These are phyloP conservation scores for Euschistus heros DNA, from an alignment of 1,140 invertebrate genomes.

Conservation along the genomic window DNA sequence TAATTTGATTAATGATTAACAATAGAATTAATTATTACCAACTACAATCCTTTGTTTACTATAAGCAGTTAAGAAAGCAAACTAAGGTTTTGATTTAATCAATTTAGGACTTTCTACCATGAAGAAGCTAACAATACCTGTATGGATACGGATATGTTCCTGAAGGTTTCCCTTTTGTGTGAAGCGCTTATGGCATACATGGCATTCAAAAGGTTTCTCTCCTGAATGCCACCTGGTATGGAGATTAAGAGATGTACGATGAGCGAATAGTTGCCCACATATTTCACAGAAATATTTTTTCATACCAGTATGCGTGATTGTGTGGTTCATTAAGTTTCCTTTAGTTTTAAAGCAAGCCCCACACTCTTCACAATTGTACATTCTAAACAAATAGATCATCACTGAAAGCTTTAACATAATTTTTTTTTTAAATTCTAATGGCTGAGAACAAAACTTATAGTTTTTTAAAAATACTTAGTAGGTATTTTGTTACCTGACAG, in stretches of 20 bases:
- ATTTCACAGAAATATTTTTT: conserved; percentile 62
- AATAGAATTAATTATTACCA: no score
- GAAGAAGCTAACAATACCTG: conserved; percentile 2
- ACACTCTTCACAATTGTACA: conserved; percentile 38
- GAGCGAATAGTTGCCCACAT: conserved; percentile 62
- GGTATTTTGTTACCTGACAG: conserved; percentile 35
- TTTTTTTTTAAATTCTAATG: background rate
- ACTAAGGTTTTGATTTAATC: no score
- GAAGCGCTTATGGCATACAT: conserved; percentile 53
- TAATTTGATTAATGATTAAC: no score
- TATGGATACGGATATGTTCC: conserved; percentile 30
- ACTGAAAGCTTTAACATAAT: background rate
- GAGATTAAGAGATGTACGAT: conserved; percentile 58
- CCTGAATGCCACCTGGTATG: conserved; percentile 46
- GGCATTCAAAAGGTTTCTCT: conserved; percentile 56
- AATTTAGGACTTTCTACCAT: no score
- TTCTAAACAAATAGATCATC: conserved; percentile 22
- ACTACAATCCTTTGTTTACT: no score
- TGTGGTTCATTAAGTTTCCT: conserved; percentile 56
- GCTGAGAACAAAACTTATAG: background rate
- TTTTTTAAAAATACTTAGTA: no score
- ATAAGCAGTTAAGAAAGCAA: no score
- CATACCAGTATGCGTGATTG: conserved; percentile 53
- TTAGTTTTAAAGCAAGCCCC: conserved; percentile 57
- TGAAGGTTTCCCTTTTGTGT: conserved; percentile 55